These are phyloP conservation scores for Oreochromis aureus DNA, from an alignment of 2,113 vertebrate genomes.

Conservation along the genomic window DNA sequence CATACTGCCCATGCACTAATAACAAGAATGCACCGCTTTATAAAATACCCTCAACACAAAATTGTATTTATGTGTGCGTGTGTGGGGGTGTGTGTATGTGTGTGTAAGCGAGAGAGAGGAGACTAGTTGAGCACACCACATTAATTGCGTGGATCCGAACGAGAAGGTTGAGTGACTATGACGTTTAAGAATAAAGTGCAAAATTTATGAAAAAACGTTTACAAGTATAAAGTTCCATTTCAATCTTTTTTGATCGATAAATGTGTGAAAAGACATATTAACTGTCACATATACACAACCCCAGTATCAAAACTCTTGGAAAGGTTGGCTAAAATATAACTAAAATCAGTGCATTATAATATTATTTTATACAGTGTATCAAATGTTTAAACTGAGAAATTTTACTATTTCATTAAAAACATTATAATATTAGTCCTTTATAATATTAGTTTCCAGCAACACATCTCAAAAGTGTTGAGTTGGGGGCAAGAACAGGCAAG, in stretches of 20 bases:
- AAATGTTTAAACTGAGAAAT: too few species aligned
- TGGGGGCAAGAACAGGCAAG: background rate
- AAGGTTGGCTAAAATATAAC: background rate
- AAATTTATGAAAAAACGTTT: background rate
- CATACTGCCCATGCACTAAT: slow-evolving; percentile 57
- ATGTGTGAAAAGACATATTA: background rate
- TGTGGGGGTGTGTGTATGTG: background rate
- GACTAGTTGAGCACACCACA: slow-evolving; percentile 8
- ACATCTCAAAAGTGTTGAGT: background rate
- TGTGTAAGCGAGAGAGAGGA: background rate
- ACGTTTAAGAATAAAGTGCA: slow-evolving; percentile 13
- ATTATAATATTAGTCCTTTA: background rate
- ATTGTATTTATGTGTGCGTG: background rate
- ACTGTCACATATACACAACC: background rate
- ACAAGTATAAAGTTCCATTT: background rate
- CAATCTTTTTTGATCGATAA: background rate
- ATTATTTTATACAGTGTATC: too few species aligned
- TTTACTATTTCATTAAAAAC: too few species aligned
- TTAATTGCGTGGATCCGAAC: slow-evolving; percentile 14
- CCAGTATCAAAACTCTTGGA: background rate
- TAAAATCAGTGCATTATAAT: background rate
- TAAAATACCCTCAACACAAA: slow-evolving; percentile 57
- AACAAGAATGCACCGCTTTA: slow-evolving; percentile 72
- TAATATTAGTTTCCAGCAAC: background rate
- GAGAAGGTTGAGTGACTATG: slow-evolving; percentile 34